Base-by-base conservation (phyloP, 2,888 invertebrate genomes). In the Blastobasis adustella region DNA sequence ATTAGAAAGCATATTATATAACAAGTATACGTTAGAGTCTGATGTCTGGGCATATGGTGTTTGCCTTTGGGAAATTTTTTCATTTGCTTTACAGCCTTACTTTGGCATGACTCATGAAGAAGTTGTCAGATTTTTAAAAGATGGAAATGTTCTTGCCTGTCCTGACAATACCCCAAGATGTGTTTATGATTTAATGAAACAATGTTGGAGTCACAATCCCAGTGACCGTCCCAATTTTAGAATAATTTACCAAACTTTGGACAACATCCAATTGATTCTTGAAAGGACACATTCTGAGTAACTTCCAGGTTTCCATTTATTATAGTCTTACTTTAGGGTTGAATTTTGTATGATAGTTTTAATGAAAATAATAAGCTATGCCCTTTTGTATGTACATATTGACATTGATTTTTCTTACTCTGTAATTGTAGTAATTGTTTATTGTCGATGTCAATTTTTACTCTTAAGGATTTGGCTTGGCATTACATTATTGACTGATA, bases 1-100 rank as follows among this genome's bases (percentile, higher is more conserved):
- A 36, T 89, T 98, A 55, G 98, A 98, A 81, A 96, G 98, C 80
- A 98, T 98, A 76, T 89, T 98, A 50, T 98, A 97, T 77, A 98
- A 98, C 82, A 97, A 97, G 79, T 98, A 98, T 81, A 98, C 98
- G 9, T 91, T 96, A 56, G 97, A 98, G 78, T 97, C 98, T 8
- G 98, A 98, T 84, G 96, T 98, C 1, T 98, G 98, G 98, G 98
- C 98, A 9, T 98, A 95, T 85, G 98, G 98, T 49, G 96, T 98
- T 10, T 96, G 97, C 70, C 89, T 98, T 45, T 98, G 98, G 98
- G 98, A 98, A 86, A 96, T 98, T 71, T 98, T 98, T 80, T 96
- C 97, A 47, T 98, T 96, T 83, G 98, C 98, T 37, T 89, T 98
- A 56, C 98, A 98, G 80, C 98, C 98, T 6, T 98, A 98, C 74